phyloP scores from a whole-genome alignment of 2,797 vertebrate species.

The Bryconaethiops microstoma region DNA sequence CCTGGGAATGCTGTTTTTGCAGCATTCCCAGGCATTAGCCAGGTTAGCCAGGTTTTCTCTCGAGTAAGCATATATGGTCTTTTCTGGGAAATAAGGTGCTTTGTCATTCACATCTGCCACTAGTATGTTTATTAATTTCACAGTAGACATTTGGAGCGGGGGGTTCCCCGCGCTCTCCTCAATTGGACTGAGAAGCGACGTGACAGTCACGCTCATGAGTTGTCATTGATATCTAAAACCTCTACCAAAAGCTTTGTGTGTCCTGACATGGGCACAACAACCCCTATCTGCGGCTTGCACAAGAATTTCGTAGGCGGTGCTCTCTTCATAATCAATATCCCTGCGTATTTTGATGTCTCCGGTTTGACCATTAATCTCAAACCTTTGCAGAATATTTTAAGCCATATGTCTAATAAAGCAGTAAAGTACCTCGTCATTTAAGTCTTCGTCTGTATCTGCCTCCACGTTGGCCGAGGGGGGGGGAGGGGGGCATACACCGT shows the following conservation, averaged over 20 bases:
- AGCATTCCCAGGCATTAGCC: no score
- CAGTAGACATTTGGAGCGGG: conserved; percentile 44
- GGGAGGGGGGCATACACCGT: no score
- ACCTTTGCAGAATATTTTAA: conserved; percentile 31
- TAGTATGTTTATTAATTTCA: conserved; percentile 44
- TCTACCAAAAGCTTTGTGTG: conserved; percentile 65
- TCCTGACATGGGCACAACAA: conserved; percentile 51
- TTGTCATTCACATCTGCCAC: conserved; percentile 19
- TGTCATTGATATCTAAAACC: conserved; percentile 65
- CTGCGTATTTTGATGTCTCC: conserved; percentile 50
- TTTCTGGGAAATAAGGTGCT: no score
- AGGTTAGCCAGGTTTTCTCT: no score
- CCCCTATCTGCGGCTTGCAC: conserved; percentile 64
- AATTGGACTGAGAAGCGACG: conserved; percentile 60
- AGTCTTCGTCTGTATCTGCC: conserved; percentile 54
- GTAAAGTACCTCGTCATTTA: conserved; percentile 56
- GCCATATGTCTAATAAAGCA: conserved; percentile 50
- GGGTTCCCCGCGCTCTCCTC: conserved; percentile 61
- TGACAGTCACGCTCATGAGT: conserved; percentile 54
- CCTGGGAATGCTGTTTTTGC: no score
- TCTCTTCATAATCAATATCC: conserved; percentile 53
- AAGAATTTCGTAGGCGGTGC: conserved; percentile 56
- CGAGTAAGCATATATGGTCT: no score
- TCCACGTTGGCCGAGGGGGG: no score
- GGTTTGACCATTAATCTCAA: conserved; percentile 42